phyloP scores from a whole-genome alignment of 2,797 vertebrate genomes.

The Crenuchus spilurus region DNA sequence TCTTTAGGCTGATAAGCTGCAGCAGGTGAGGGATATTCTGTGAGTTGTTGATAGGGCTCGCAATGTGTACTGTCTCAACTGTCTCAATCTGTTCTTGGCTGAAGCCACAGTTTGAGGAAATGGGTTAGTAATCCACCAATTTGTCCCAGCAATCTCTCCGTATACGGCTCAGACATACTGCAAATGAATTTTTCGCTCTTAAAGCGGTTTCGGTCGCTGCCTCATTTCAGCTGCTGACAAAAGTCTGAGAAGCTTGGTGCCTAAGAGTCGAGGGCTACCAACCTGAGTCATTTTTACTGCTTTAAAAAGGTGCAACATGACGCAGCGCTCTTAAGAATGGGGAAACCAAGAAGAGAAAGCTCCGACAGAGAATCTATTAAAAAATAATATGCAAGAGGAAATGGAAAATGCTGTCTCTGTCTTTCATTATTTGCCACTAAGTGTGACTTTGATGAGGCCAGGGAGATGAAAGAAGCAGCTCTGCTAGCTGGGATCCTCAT shows the following conservation, averaged over 20 bases:
- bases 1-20: conserved; percentile 24
- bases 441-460: conserved; percentile 49
- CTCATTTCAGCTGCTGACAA: conserved; percentile 30
- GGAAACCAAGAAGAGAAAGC: conserved; percentile 16
- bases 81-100: conserved; percentile 21
- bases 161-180: conserved; percentile 17
- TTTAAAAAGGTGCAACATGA: conserved; percentile 20
- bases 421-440: conserved; percentile 49
- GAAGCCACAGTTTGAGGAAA: conserved; percentile 2
- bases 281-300: conserved; percentile 9
- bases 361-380: conserved; percentile 45
- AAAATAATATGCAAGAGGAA: conserved; percentile 46
- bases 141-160: conserved; percentile 31
- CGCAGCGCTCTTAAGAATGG: conserved; percentile 7
- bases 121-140: conserved; percentile 39
- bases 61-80: conserved; percentile 24
- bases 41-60: conserved; percentile 33
- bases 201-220: conserved; percentile 11
- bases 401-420: conserved; percentile 49
- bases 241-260: conserved; percentile 4
- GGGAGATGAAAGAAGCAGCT: conserved; percentile 33
- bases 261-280: conserved; percentile 1
- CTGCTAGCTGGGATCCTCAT: conserved; percentile 7
- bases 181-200: conserved; percentile 20
- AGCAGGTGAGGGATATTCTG: conserved; percentile 27